Conservation (phyloP, 2,113 vertebrate species). For the Marmota monax region DNA sequence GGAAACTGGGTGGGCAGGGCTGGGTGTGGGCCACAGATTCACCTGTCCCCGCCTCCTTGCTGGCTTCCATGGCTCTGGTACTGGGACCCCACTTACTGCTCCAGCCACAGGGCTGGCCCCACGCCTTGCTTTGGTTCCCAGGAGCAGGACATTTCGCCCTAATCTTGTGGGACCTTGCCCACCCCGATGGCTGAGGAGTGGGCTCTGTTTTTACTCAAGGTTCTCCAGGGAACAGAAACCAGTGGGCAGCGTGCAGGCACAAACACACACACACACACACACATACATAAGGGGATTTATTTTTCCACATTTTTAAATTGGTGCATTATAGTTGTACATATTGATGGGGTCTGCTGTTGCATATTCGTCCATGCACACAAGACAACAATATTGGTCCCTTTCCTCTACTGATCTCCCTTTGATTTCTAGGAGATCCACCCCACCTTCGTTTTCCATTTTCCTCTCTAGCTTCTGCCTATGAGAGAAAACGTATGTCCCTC, state of each 20-base stretch:
- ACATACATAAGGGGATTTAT: too few species aligned
- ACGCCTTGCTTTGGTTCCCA: not conserved
- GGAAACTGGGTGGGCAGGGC: not conserved
- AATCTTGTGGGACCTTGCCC: not conserved
- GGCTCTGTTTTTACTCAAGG: not conserved
- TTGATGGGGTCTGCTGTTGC: too few species aligned
- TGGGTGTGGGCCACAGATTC: fast-evolving
- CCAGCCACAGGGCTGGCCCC: fast-evolving
- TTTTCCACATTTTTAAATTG: too few species aligned
- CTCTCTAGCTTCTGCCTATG: too few species aligned
- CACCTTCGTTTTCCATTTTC: too few species aligned
- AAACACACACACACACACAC: too few species aligned
- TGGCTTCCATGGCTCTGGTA: not conserved
- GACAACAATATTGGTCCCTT: too few species aligned
- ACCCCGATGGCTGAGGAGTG: not conserved
- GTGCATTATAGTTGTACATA: too few species aligned
- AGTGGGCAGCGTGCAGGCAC: fast-evolving
- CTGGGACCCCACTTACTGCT: fast-evolving
- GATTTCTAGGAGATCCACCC: too few species aligned
- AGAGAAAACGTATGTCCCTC: too few species aligned
- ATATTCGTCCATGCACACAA: too few species aligned
- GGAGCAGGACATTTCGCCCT: not conserved
- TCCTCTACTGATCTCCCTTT: too few species aligned
- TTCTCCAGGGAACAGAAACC: not conserved
- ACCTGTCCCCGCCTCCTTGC: fast-evolving